Base-by-base conservation (phyloP, 1,140 invertebrate species). In the Neuroterus valhalla region DNA sequence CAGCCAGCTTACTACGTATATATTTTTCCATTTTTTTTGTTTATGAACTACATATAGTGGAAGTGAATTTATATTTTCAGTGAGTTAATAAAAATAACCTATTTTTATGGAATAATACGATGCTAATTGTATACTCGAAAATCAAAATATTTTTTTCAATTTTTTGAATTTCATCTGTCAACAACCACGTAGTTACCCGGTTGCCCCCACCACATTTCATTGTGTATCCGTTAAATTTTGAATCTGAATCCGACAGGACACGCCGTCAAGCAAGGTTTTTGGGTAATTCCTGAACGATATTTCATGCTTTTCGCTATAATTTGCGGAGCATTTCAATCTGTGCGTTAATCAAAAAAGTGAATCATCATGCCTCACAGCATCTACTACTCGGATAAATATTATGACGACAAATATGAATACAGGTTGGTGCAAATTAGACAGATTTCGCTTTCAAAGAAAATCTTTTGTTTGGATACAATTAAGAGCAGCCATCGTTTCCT, bases 351-450 rank as follows among this genome's bases (percentile, higher is more conserved):
- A 31, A 38, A 38, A 62, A 62, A 62, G 55, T 62, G 55, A 45
- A 52, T 38, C 48, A 52, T 48, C 44, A 83, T 84, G 81, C 26
- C 73, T 67, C 55, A 75, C 66, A 69, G 70, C 26, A 83, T 83
- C 52, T 83, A 82, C 76, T 83, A 83, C 68, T 83, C 82, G 14
- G 73, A 42, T 66, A 83, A 83, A 78, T 83, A 83, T 45, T 83
- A 79, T 42, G 82, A 83, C 44, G 82, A 83, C 69, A 71, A 5
- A 19, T 83, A 82, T 19, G 82, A 83, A 52, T 82, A 82, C 71
- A 81, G 82, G 81, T 80, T 67, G 74, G 62, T 38, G 21, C 15
- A 14, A 62, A 62, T 62, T 62, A 15, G 23, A 26, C 23, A n/a
- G 12, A 62, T 62, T 5, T n/a, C 21, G 14, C 23, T 26, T 55